phyloP scores from a whole-genome alignment of 64 coral and sea anemone genomes.

The Anthopleura sola region DNA sequence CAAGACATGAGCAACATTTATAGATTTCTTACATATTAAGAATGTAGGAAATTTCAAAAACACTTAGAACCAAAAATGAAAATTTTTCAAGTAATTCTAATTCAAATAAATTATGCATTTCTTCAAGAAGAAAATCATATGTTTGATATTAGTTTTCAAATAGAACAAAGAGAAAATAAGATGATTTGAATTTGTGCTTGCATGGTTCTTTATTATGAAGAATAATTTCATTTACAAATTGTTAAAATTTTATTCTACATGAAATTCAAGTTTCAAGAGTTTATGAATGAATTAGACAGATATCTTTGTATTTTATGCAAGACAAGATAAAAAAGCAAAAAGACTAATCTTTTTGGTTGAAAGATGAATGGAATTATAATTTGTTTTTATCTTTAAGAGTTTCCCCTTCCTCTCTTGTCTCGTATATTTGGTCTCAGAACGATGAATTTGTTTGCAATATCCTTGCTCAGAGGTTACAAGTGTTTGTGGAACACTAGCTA shows the following conservation, averaged over 20 bases:
- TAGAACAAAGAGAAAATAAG: neutral
- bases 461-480: neutral
- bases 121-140: neutral
- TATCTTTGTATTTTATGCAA: no score
- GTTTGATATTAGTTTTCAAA: neutral
- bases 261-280: no score
- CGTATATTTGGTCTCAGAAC: no score
- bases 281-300: no score
- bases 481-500: neutral
- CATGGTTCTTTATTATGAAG: neutral
- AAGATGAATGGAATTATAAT: no score
- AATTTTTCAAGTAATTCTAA: neutral
- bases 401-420: no score
- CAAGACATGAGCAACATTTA: neutral
- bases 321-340: no score
- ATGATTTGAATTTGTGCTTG: neutral
- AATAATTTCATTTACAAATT: no score
- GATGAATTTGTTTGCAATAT: no score
- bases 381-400: no score
- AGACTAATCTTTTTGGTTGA: no score
- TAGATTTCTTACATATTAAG: neutral
- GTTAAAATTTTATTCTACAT: no score
- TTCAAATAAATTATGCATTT: neutral
- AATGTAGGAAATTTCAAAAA: neutral
- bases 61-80: neutral